These are phyloP conservation scores for Ctenochaetus hawaiiensis DNA, from an alignment of 2,797 vertebrate genomes.

Conservation along the genomic window DNA sequence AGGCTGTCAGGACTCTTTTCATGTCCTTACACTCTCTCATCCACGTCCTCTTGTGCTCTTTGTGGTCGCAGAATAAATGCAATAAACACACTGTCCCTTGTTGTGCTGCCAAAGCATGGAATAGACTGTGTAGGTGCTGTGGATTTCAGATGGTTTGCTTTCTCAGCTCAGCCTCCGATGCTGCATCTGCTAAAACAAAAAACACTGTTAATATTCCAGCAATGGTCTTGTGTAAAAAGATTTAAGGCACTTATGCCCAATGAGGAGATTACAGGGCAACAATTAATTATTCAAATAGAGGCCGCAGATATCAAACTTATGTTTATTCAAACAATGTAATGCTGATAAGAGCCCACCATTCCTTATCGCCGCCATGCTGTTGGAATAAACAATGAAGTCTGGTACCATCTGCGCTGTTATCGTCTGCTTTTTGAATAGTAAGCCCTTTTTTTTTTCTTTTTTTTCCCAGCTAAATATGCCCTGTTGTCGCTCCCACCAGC, in stretches of 20 bases:
- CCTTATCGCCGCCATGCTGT: slow-evolving; percentile 20
- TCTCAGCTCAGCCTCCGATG: slow-evolving; percentile 29
- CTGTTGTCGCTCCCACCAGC: background rate
- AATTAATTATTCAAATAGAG: slow-evolving; percentile 47
- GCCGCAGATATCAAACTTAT: slow-evolving; percentile 20
- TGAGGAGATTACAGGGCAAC: slow-evolving; percentile 21
- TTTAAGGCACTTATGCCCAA: background rate
- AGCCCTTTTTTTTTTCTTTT: background rate
- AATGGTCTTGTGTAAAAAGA: background rate
- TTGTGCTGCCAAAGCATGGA: slow-evolving; percentile 31
- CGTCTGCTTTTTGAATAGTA: slow-evolving; percentile 12
- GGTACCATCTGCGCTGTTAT: background rate
- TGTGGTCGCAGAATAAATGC: slow-evolving; percentile 48
- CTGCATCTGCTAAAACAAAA: slow-evolving; percentile 32
- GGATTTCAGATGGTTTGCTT: slow-evolving; percentile 35
- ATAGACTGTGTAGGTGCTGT: slow-evolving; percentile 49
- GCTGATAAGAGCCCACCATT: slow-evolving; percentile 23
- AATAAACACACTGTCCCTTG: slow-evolving; percentile 32
- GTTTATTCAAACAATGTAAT: slow-evolving; percentile 34
- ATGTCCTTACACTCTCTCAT: slow-evolving; percentile 18
- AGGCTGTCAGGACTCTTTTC: slow-evolving; percentile 40
- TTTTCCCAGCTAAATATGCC: slow-evolving; percentile 25
- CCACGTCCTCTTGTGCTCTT: slow-evolving; percentile 30
- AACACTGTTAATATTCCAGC: slow-evolving; percentile 12
- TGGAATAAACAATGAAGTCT: slow-evolving; percentile 45